phyloP scores from a whole-genome alignment of 1,140 invertebrate species.

The Aphelenchoides besseyi region DNA sequence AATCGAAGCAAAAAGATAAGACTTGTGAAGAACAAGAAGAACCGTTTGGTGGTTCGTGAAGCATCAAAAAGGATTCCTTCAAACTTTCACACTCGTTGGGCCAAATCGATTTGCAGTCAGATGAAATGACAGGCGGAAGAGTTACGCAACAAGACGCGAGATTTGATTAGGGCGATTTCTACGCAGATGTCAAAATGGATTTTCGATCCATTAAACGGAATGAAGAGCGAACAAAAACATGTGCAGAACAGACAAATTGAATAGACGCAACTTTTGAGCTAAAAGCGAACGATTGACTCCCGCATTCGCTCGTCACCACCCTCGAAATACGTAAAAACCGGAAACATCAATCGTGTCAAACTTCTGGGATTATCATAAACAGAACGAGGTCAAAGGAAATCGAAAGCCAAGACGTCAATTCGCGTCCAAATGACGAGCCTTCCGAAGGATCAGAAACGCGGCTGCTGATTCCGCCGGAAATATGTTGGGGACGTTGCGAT shows the following conservation, averaged over 20 bases:
- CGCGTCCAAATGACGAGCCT: background rate
- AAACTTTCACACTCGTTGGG: too few relatives aligned
- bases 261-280: background rate
- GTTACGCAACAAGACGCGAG: background rate
- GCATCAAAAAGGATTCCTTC: too few relatives aligned
- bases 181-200: too few relatives aligned
- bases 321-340: background rate
- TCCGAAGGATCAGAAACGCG: background rate
- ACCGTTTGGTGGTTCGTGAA: too few relatives aligned
- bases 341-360: background rate
- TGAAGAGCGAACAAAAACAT: background rate
- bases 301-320: background rate
- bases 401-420: background rate
- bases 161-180: too few relatives aligned
- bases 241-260: background rate
- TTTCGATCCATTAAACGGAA: too few relatives aligned
- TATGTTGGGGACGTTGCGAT: too few relatives aligned
- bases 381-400: background rate
- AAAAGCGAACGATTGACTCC: background rate
- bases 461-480: too few relatives aligned
- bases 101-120: too few relatives aligned
- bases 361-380: background rate
- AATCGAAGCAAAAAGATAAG: too few relatives aligned
- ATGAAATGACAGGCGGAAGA: too few relatives aligned
- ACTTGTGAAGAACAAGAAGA: too few relatives aligned